phyloP scores from a whole-genome alignment of 2,888 invertebrate species.

The Nezara viridula region DNA sequence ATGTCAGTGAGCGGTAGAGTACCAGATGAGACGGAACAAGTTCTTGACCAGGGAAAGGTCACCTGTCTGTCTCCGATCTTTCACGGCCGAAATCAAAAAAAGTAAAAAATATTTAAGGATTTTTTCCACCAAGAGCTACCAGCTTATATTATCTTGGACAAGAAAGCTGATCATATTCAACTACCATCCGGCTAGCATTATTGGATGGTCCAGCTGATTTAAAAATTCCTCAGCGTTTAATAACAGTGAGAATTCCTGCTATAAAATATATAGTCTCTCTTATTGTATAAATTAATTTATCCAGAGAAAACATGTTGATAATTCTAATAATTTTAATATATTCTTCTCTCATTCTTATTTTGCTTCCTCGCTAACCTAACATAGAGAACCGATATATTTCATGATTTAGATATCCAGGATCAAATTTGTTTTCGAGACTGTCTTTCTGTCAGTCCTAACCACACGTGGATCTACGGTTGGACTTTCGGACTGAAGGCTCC shows the following conservation, averaged over 20 bases:
- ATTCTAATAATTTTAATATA: not conserved
- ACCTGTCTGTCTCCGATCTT: conserved; percentile 39
- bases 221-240: not conserved
- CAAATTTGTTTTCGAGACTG: no score
- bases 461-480: no score
- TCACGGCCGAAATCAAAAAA: not conserved
- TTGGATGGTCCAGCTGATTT: not conserved
- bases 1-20: not conserved
- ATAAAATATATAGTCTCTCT: not conserved
- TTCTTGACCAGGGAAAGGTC: conserved; percentile 42
- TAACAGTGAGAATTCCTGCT: not conserved
- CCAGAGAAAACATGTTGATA: not conserved
- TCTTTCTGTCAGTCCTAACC: no score
- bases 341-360: not conserved
- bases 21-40: conserved; percentile 15
- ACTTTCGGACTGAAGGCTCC: no score
- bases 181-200: not conserved
- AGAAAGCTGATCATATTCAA: not conserved
- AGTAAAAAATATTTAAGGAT: not conserved
- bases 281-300: not conserved
- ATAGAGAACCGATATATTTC: no score
- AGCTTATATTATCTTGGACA: not conserved
- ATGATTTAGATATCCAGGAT: no score
- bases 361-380: no score
- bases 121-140: not conserved